Evolutionary conservation across 2,888 invertebrate genomes (phyloP).

Genomic region (Xestia xanthographa): DNA sequence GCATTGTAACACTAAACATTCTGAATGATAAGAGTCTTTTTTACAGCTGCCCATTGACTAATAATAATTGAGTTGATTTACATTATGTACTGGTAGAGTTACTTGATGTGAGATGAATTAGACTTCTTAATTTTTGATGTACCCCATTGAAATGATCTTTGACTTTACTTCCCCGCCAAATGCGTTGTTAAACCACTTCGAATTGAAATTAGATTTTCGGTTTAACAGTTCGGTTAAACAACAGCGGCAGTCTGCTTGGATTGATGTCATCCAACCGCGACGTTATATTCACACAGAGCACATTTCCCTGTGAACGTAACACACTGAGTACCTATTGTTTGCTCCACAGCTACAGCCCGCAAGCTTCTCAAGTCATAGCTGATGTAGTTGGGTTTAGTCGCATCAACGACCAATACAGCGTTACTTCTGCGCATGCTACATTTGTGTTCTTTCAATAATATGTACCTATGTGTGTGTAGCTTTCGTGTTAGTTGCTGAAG

Average conservation of each 20-base stretch:
- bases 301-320: slow-evolving; percentile 64
- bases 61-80: not conserved
- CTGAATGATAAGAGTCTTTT: not conserved
- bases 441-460: slow-evolving; percentile 34
- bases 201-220: slow-evolving; percentile 1
- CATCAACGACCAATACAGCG: slow-evolving; percentile 11
- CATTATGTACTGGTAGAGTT: not conserved
- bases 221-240: slow-evolving; percentile 5
- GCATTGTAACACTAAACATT: not conserved
- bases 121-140: not conserved
- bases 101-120: not conserved
- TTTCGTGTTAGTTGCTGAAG: slow-evolving; percentile 48
- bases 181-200: not conserved
- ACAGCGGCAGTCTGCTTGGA: slow-evolving; percentile 41
- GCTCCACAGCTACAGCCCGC: slow-evolving; percentile 20
- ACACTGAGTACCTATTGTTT: slow-evolving; percentile 53
- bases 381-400: slow-evolving; percentile 29
- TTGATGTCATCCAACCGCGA: slow-evolving; percentile 62
- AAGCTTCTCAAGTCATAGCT: slow-evolving; percentile 46
- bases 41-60: not conserved
- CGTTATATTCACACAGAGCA: slow-evolving; percentile 62
- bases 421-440: slow-evolving; percentile 28
- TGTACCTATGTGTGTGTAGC: slow-evolving; percentile 28
- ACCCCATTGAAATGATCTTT: not conserved
- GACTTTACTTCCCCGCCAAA: not conserved